Conservation (phyloP, 2,113 vertebrate genomes). For the Taurulus bubalis region DNA sequence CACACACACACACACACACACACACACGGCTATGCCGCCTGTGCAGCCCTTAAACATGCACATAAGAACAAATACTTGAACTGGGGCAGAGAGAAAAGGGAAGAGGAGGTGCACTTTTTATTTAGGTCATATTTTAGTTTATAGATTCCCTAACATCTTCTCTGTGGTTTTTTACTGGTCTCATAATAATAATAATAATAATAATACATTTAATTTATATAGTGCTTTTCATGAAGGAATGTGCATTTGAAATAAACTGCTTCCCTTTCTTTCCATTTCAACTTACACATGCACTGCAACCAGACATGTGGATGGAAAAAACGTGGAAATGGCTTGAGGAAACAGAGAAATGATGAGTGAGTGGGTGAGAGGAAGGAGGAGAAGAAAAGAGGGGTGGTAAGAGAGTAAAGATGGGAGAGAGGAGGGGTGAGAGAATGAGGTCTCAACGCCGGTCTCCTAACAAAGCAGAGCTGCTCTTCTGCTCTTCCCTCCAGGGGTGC, state of each 20-base stretch:
- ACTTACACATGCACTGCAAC: conserved; percentile 67
- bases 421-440: conserved; percentile 29
- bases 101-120: conserved; percentile 58
- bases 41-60: neutral
- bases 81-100: conserved; percentile 32
- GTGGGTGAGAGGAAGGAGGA: conserved; percentile 46
- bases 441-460: conserved; percentile 51
- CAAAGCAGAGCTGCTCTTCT: conserved; percentile 67
- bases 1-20: neutral
- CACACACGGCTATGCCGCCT: neutral
- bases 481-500: conserved; percentile 57
- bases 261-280: conserved; percentile 66
- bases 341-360: conserved; percentile 20
- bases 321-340: conserved; percentile 68
- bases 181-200: no score
- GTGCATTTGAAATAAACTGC: conserved; percentile 57
- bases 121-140: conserved; percentile 74
- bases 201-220: no score
- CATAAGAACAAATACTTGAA: conserved; percentile 25
- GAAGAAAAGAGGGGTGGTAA: conserved; percentile 7
- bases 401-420: conserved; percentile 12
- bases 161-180: conserved; percentile 58
- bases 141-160: conserved; percentile 45
- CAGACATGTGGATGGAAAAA: conserved; percentile 74
- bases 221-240: no score